Conservation (phyloP, 2,797 vertebrate genomes). For the Danio tinwini region DNA sequence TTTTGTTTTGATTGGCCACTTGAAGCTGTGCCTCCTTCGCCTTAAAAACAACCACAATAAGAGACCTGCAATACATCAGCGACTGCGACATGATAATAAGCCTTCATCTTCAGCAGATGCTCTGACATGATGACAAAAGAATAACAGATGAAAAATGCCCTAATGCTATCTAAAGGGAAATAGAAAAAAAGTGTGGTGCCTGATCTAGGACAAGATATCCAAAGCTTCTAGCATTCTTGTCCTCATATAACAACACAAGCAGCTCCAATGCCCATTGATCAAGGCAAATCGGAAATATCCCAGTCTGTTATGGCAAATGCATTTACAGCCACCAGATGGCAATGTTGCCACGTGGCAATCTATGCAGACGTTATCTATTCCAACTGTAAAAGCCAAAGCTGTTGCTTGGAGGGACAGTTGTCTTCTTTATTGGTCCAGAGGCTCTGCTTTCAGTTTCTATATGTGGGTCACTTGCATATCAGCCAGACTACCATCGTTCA, state of each 20-base stretch:
- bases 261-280: background rate
- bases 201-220: background rate
- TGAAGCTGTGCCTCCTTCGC: background rate
- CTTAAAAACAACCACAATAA: slow-evolving; percentile 17
- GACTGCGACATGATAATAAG: slow-evolving; percentile 27
- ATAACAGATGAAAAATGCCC: background rate
- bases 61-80: slow-evolving; percentile 24
- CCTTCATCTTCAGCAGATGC: slow-evolving; percentile 20
- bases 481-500: slow-evolving; percentile 54
- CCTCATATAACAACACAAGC: background rate
- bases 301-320: background rate
- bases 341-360: slow-evolving; percentile 61
- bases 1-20: slow-evolving; percentile 11
- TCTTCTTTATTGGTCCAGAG: slow-evolving; percentile 46
- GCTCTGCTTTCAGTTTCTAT: slow-evolving; percentile 68
- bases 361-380: background rate
- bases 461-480: slow-evolving; percentile 73
- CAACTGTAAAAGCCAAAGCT: background rate
- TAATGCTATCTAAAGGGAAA: background rate
- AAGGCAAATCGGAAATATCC: background rate
- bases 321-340: slow-evolving; percentile 69
- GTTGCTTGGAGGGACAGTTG: slow-evolving; percentile 35
- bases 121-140: slow-evolving; percentile 13
- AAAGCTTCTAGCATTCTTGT: background rate
- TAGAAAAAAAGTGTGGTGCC: background rate